Conservation (phyloP, 2,888 invertebrate genomes). For the Pegoplata infirma region DNA sequence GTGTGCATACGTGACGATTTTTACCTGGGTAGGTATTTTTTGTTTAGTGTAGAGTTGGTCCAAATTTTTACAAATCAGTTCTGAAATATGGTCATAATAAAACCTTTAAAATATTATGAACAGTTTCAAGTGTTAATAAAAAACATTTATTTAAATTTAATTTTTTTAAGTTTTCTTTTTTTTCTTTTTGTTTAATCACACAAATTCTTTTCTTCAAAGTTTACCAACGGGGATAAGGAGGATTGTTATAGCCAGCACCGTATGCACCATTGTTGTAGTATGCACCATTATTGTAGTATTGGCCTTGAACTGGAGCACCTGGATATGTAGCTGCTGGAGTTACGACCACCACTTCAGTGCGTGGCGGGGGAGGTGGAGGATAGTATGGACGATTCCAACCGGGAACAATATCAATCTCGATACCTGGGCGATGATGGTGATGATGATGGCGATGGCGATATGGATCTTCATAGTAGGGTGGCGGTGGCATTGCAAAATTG, state of each 20-base stretch:
- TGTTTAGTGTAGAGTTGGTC: no score
- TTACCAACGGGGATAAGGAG: conserved; percentile 39
- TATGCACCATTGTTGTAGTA: conserved; percentile 29
- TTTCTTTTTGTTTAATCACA: background rate
- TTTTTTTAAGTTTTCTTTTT: background rate
- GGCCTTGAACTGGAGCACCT: conserved; percentile 14
- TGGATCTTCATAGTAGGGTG: conserved; percentile 56
- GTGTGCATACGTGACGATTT: no score
- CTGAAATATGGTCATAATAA: no score
- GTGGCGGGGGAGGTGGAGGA: conserved; percentile 58
- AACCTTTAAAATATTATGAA: no score
- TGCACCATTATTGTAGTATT: conserved; percentile 45
- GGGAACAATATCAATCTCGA: conserved; percentile 71
- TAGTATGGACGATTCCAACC: conserved; percentile 50
- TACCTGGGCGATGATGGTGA: conserved; percentile 69
- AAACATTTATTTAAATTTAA: no score
- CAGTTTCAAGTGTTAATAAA: no score
- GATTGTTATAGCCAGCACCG: conserved; percentile 38
- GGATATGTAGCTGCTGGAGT: conserved; percentile 43
- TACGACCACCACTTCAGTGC: conserved; percentile 58
- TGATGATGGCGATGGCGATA: conserved; percentile 65
- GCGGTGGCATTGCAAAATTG: conserved; percentile 41
- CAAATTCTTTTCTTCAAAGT: background rate
- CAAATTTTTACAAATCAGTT: no score
- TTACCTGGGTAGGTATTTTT: no score